Evolutionary conservation across 1,140 invertebrate species (phyloP).

Genomic region (Cotesia typhae): DNA sequence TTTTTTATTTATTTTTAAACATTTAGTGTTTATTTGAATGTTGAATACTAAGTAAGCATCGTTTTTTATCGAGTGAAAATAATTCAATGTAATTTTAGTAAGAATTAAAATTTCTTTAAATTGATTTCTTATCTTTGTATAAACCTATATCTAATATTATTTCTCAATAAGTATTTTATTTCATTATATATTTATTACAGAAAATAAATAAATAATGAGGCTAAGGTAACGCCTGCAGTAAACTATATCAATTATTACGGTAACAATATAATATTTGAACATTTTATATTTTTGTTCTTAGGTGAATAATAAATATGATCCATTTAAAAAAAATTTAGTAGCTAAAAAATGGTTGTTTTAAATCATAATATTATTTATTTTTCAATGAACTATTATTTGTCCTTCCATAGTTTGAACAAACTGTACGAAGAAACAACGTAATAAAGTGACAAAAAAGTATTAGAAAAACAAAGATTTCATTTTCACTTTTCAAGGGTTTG

Average conservation of each 20-base stretch:
- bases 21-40: too few relatives aligned
- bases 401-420: conserved; percentile 25
- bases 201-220: conserved; percentile 35
- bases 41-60: too few relatives aligned
- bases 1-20: too few relatives aligned
- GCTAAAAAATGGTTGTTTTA: too few relatives aligned
- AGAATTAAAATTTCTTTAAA: too few relatives aligned
- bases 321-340: background rate
- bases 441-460: background rate
- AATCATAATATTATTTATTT: background rate
- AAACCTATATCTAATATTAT: too few relatives aligned
- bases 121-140: too few relatives aligned
- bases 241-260: conserved; percentile 36
- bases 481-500: conserved; percentile 53
- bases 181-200: background rate
- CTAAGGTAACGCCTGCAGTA: conserved; percentile 38
- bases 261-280: background rate
- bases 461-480: conserved; percentile 29
- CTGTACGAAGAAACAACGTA: background rate
- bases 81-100: too few relatives aligned
- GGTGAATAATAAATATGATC: background rate
- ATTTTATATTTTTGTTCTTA: background rate
- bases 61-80: too few relatives aligned
- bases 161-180: background rate
- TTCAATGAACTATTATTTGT: conserved; percentile 13